Evolutionary conservation across 2,113 vertebrate genomes (phyloP).

Genomic region (Cyprinodon brontotheroides): DNA sequence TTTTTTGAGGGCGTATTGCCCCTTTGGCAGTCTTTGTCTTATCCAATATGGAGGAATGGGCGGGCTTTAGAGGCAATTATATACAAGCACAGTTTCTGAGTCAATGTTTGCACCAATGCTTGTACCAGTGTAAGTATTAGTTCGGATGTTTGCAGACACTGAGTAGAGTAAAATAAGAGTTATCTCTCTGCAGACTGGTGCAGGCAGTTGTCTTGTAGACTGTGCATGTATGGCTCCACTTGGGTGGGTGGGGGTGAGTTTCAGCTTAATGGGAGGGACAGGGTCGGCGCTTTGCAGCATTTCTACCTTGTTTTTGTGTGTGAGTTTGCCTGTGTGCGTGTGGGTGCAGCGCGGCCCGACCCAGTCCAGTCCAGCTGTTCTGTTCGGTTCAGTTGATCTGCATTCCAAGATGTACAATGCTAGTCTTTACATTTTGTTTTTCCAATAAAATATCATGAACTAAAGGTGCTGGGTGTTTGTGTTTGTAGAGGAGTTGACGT

Average conservation of each 20-base stretch:
- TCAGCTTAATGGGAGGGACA: slow-evolving; percentile 52
- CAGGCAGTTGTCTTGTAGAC: slow-evolving; percentile 40
- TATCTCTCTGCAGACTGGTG: neutral
- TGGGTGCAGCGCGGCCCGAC: slow-evolving; percentile 65
- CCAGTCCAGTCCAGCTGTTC: slow-evolving; percentile 83
- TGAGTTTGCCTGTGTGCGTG: slow-evolving; percentile 29
- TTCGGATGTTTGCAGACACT: neutral
- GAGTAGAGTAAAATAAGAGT: neutral
- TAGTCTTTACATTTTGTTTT: slow-evolving; percentile 92
- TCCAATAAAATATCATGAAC: slow-evolving; percentile 94
- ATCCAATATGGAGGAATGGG: slow-evolving; percentile 35
- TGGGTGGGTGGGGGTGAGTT: slow-evolving; percentile 22
- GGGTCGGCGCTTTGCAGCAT: slow-evolving; percentile 62
- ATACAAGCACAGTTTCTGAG: slow-evolving; percentile 30
- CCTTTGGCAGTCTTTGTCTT: slow-evolving; percentile 27
- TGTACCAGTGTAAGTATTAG: neutral
- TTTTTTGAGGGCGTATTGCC: slow-evolving; percentile 13
- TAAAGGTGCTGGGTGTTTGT: slow-evolving; percentile 15
- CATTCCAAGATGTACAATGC: slow-evolving; percentile 99
- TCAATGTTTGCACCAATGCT: slow-evolving; percentile 15
- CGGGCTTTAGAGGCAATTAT: slow-evolving; percentile 40
- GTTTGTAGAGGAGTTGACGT: slow-evolving; percentile 1
- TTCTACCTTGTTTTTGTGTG: slow-evolving; percentile 65
- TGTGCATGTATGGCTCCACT: slow-evolving; percentile 23
- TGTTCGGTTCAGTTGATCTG: slow-evolving; percentile 87